phyloP scores from a whole-genome alignment of 2,797 vertebrate genomes.

The Parambassis ranga region DNA sequence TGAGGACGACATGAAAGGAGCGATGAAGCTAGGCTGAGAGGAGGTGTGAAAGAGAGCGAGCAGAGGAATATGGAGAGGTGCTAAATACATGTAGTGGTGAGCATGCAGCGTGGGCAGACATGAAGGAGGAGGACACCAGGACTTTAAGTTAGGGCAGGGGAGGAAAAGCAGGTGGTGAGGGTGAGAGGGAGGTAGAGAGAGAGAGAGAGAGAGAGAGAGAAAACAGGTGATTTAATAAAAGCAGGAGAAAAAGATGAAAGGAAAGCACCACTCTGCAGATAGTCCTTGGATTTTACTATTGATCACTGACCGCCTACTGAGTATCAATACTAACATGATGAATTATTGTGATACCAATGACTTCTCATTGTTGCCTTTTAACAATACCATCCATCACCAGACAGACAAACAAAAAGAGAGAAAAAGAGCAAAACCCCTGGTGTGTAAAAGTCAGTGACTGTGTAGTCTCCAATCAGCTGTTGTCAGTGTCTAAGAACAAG shows the following conservation, averaged over 20 bases:
- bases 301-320: no score
- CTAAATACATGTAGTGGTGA: constrained; percentile 39
- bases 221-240: not conserved
- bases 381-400: no score
- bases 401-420: no score
- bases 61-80: constrained; percentile 23
- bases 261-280: no score
- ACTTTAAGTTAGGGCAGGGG: constrained; percentile 2
- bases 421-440: no score
- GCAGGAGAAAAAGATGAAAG: not conserved
- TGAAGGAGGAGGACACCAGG: not conserved
- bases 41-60: constrained; percentile 22
- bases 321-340: no score
- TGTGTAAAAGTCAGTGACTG: no score
- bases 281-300: no score
- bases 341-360: no score
- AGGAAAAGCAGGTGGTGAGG: not conserved
- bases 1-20: not conserved
- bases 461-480: no score
- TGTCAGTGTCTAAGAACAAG: no score
- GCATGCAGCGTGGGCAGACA: constrained; percentile 9
- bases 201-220: not conserved
- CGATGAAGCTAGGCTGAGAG: not conserved
- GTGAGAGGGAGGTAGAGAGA: not conserved
- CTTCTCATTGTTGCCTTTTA: no score